A percentile compares a stretch with the other conserved stretches of the same genome.
Evolutionary conservation across 2,888 invertebrate genomes (phyloP).

Genomic region (Anticlea derivata): DNA sequence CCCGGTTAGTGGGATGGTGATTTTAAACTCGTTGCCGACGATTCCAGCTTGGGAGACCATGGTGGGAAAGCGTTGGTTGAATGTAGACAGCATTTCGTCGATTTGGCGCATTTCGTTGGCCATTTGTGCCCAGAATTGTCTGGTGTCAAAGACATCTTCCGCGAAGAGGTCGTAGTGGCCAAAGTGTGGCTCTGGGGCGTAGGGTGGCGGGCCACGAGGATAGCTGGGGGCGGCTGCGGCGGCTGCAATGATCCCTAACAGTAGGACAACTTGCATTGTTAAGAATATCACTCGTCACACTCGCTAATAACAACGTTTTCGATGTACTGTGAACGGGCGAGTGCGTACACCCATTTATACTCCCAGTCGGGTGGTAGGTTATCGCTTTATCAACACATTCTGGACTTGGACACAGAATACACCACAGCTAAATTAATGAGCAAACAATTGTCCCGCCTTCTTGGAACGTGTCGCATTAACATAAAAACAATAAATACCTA

Average conservation of each 20-base stretch:
- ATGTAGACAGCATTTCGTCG: slow-evolving; percentile 52
- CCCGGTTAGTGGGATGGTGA: slow-evolving; percentile 54
- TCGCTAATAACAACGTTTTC: slow-evolving; percentile 2
- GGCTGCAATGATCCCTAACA: slow-evolving; percentile 51
- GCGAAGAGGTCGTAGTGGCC: slow-evolving; percentile 32
- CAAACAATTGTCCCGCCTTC: slow-evolving; percentile 29
- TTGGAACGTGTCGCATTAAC: slow-evolving; percentile 21
- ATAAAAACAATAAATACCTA: neutral
- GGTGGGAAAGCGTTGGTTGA: slow-evolving; percentile 53
- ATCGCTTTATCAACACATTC: slow-evolving; percentile 55
- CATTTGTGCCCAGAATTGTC: slow-evolving; percentile 58
- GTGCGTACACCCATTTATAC: slow-evolving; percentile 43
- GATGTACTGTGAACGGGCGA: slow-evolving; percentile 31
- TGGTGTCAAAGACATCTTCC: slow-evolving; percentile 58
- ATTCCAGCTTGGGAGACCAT: slow-evolving; percentile 44
- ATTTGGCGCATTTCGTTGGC: slow-evolving; percentile 53
- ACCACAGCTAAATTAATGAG: neutral
- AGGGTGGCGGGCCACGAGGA: slow-evolving; percentile 22
- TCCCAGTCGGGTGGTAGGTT: slow-evolving; percentile 49
- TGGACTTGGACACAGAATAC: slow-evolving; percentile 42
- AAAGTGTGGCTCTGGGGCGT: slow-evolving; percentile 20
- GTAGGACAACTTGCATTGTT: slow-evolving; percentile 50
- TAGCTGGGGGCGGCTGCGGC: slow-evolving; percentile 55
- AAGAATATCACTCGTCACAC: neutral
- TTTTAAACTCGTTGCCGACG: slow-evolving; percentile 57